Evolutionary conservation across 2,888 invertebrate genomes (phyloP).

Genomic region (Ophion costatus): DNA sequence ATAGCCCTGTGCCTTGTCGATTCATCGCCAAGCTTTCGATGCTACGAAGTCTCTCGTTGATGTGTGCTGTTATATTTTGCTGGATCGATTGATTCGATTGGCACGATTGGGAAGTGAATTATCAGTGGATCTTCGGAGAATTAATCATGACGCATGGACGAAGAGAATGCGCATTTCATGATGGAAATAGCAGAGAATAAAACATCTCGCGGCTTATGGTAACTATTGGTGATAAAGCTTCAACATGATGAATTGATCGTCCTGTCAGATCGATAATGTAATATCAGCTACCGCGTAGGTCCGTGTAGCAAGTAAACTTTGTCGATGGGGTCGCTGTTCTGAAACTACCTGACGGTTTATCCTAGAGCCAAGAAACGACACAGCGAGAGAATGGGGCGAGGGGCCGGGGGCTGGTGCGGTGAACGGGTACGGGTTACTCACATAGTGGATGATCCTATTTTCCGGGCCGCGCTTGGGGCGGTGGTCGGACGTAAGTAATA

Average conservation of each 20-base stretch:
- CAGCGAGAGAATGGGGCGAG: slow-evolving; percentile 17
- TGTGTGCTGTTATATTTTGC: no score
- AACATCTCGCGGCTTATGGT: not conserved
- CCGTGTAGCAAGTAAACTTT: slow-evolving; percentile 51
- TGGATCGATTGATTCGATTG: no score
- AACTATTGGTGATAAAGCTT: slow-evolving; percentile 3
- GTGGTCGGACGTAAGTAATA: slow-evolving; percentile 79
- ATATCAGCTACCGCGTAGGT: slow-evolving; percentile 26
- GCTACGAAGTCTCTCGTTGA: no score
- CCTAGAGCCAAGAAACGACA: slow-evolving; percentile 28
- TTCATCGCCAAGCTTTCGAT: not conserved
- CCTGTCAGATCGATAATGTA: slow-evolving; percentile 24
- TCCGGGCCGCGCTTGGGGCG: slow-evolving; percentile 72
- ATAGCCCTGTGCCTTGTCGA: not conserved
- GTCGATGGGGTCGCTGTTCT: slow-evolving; percentile 67
- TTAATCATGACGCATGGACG: no score
- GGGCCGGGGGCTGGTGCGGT: not conserved
- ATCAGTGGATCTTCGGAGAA: no score
- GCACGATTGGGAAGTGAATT: no score
- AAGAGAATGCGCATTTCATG: no score
- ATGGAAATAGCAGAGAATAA: not conserved
- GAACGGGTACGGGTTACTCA: not conserved
- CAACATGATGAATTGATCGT: slow-evolving; percentile 22
- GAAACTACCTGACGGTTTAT: slow-evolving; percentile 60
- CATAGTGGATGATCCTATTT: slow-evolving; percentile 68